phyloP scores from a whole-genome alignment of 2,113 vertebrate genomes.

The Laticauda colubrina region DNA sequence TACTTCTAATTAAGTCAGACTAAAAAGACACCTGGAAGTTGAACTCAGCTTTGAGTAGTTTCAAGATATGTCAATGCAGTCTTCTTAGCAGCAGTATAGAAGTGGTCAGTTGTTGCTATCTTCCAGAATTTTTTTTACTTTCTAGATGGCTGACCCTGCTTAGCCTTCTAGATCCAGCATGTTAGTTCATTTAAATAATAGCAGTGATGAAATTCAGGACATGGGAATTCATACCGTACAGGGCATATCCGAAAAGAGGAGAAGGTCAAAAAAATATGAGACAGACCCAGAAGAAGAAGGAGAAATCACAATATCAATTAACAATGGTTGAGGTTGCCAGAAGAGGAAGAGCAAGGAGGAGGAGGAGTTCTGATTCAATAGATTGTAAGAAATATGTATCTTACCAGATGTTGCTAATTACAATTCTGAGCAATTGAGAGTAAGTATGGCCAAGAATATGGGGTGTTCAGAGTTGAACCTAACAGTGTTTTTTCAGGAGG shows the following conservation, averaged over 20 bases:
- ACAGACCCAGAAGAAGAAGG: no score
- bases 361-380: neutral
- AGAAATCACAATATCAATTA: no score
- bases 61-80: neutral
- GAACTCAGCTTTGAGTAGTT: neutral
- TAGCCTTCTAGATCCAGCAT: neutral
- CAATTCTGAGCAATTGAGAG: neutral
- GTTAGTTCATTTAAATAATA: neutral
- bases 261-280: no score
- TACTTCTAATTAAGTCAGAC: neutral
- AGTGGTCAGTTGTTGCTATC: neutral
- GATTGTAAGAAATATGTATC: neutral
- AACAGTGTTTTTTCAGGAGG: no score
- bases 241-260: no score
- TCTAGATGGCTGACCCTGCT: neutral
- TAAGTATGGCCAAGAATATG: neutral
- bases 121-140: neutral
- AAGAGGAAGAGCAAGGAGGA: no score
- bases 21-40: neutral
- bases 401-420: neutral
- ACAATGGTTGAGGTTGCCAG: no score
- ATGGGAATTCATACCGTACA: no score
- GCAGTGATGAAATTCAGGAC: neutral
- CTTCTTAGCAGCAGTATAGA: neutral
- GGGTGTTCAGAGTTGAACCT: neutral